Conservation (phyloP, 1,140 invertebrate genomes). For the Bicyclus anynana region DNA sequence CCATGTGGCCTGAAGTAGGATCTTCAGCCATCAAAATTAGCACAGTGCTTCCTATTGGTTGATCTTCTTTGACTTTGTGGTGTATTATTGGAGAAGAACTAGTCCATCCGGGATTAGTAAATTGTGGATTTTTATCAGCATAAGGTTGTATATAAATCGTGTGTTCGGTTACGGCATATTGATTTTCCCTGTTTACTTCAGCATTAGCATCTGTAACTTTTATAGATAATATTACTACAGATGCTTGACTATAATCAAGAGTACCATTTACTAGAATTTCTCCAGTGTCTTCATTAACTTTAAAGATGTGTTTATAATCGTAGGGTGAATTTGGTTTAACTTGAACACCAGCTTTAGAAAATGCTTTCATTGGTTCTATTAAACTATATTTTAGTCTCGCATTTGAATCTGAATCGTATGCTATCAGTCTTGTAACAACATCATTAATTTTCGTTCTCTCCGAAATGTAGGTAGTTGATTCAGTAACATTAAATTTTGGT, state of each 20-base stretch:
- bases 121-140: conserved; percentile 87
- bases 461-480: conserved; percentile 81
- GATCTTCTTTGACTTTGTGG: conserved; percentile 86
- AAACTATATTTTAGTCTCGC: conserved; percentile 83
- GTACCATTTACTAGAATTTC: conserved; percentile 83
- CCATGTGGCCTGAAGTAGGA: conserved; percentile 80
- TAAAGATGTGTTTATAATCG: conserved; percentile 83
- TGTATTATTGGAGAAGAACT: conserved; percentile 82
- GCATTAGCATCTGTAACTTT: conserved; percentile 86
- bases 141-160: conserved; percentile 89
- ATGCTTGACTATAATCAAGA: conserved; percentile 87
- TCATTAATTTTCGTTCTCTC: conserved; percentile 83
- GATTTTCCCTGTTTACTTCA: conserved; percentile 81
- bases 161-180: conserved; percentile 82
- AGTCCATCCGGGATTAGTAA: conserved; percentile 84
- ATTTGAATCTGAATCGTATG: conserved; percentile 84
- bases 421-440: conserved; percentile 80
- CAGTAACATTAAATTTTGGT: conserved; percentile 83
- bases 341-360: conserved; percentile 86
- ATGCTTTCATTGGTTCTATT: conserved; percentile 82
- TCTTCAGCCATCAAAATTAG: conserved; percentile 86
- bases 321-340: conserved; percentile 80
- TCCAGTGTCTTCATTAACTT: conserved; percentile 83
- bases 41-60: conserved; percentile 86
- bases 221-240: conserved; percentile 88